A percentile compares a stretch with the other conserved stretches of the same genome.
Evolutionary conservation across 1,140 invertebrate genomes (phyloP).

Genomic region (Saccostrea echinata): DNA sequence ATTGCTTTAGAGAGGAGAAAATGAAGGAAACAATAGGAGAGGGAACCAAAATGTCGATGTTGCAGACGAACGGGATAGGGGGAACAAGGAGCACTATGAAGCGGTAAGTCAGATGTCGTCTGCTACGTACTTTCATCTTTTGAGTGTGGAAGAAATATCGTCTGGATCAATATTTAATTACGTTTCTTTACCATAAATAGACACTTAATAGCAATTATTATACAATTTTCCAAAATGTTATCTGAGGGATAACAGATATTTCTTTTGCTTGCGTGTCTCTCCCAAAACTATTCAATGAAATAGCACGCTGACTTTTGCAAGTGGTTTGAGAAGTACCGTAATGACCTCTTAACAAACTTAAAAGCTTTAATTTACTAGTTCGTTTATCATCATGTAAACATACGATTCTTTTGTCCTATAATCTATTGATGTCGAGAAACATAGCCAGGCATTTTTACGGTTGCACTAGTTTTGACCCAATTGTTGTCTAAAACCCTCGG

Average conservation of each 20-base stretch:
- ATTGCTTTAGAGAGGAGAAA: background rate
- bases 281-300: background rate
- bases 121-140: background rate
- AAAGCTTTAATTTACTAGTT: background rate
- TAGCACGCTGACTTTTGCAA: background rate
- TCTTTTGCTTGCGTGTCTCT: background rate
- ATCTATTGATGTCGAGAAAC: background rate
- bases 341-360: background rate
- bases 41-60: background rate
- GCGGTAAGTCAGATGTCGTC: background rate
- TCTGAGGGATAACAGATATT: background rate
- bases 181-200: background rate
- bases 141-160: too few relatives aligned
- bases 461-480: background rate
- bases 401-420: too few relatives aligned
- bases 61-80: constrained; percentile 8
- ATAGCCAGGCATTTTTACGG: background rate
- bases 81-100: background rate
- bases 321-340: background rate
- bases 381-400: background rate
- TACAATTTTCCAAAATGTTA: background rate
- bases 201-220: background rate
- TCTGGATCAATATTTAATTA: too few relatives aligned
- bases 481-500: background rate
- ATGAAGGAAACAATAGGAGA: background rate